Evolutionary conservation across 2,113 vertebrate species (phyloP).

Genomic region (Solea solea): DNA sequence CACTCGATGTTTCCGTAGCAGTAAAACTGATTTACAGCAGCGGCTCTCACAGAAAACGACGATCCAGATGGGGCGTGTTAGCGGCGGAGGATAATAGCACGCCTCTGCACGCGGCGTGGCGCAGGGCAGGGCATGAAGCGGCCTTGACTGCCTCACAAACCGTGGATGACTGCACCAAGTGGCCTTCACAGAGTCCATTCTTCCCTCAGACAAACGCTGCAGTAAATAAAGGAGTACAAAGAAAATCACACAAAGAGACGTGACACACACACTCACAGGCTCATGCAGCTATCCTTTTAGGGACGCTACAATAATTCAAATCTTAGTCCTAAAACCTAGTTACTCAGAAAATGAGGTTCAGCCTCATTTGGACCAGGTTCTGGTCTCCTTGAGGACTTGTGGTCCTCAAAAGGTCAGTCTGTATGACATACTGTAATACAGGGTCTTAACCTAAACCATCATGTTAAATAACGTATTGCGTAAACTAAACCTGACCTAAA

Average conservation of each 20-base stretch:
- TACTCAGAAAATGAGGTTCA: no score
- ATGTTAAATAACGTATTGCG: no score
- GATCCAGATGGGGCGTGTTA: slow-evolving; percentile 55
- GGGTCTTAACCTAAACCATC: no score
- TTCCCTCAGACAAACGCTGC: slow-evolving; percentile 58
- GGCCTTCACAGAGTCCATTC: slow-evolving; percentile 61
- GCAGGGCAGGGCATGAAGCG: neutral
- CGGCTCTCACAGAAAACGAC: slow-evolving; percentile 50
- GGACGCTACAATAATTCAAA: no score
- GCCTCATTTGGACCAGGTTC: no score
- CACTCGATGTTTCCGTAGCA: slow-evolving; percentile 64
- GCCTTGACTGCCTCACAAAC: slow-evolving; percentile 71
- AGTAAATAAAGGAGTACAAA: slow-evolving; percentile 64
- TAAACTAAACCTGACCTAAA: no score
- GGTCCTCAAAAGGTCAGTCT: no score
- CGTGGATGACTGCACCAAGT: slow-evolving; percentile 43
- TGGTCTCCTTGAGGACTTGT: no score
- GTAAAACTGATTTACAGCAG: slow-evolving; percentile 62
- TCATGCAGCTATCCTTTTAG: no score
- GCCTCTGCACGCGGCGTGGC: slow-evolving; percentile 18
- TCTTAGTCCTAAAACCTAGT: no score
- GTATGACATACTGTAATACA: no score
- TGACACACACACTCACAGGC: slow-evolving; percentile 18
- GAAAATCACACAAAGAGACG: slow-evolving; percentile 61
- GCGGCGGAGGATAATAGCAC: slow-evolving; percentile 52